Conservation (phyloP, 2,888 invertebrate genomes). For the Conistra vaccinii region DNA sequence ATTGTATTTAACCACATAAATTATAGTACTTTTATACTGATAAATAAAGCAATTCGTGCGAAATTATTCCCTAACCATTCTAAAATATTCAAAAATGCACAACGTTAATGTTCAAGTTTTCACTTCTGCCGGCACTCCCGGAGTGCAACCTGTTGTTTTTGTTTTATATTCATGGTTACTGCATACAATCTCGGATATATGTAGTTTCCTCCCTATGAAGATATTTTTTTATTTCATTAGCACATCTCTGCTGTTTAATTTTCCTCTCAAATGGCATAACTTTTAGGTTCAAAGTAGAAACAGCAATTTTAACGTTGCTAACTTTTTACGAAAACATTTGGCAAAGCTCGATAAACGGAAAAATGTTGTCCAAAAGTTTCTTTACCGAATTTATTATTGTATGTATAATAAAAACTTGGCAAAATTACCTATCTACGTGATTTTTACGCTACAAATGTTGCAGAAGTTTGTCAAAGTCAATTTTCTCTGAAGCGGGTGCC, state of each 20-base stretch:
- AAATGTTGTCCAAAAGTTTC: slow-evolving; percentile 49
- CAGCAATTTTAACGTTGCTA: slow-evolving; percentile 5
- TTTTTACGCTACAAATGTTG: slow-evolving; percentile 51
- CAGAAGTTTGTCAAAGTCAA: slow-evolving; percentile 56
- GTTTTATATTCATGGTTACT: background rate
- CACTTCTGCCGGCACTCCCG: too few species aligned
- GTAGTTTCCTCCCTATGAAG: background rate
- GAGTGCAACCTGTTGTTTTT: too few species aligned
- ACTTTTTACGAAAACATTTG: slow-evolving; percentile 15
- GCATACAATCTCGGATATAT: background rate
- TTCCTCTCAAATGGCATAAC: background rate
- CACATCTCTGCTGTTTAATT: background rate
- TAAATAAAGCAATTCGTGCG: too few species aligned
- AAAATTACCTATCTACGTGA: slow-evolving; percentile 57
- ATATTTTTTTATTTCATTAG: background rate
- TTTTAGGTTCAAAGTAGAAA: slow-evolving; percentile 1
- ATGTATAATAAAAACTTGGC: slow-evolving; percentile 49
- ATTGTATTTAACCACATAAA: too few species aligned
- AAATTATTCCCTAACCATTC: too few species aligned
- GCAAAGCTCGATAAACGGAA: slow-evolving; percentile 16
- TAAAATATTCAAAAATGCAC: too few species aligned
- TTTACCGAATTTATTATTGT: slow-evolving; percentile 42
- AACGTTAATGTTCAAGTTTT: too few species aligned
- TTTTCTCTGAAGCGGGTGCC: slow-evolving; percentile 54
- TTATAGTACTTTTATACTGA: too few species aligned